Base-by-base conservation (phyloP, 2,797 vertebrate genomes). In the Gephyroberyx darwinii region DNA sequence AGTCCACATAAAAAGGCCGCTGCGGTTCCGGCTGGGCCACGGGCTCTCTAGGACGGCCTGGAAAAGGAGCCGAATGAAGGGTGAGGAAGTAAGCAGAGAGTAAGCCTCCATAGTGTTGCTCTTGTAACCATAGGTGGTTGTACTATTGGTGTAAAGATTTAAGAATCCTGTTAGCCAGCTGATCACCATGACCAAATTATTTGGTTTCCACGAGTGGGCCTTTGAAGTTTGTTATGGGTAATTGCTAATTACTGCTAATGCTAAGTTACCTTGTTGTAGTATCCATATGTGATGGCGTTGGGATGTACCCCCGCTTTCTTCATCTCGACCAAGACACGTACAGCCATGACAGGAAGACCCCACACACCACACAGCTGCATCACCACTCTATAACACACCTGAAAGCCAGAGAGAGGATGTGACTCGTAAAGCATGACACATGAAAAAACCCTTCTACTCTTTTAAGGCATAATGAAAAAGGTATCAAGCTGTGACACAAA, bases 301-400 rank as follows among this genome's bases (percentile, higher is more conserved):
- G 97, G 96, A 14, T 94, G 94, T 65, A 99, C 94, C 69, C 96
- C 96, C 55, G 96, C 96, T 88, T 95, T 96, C 87, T 96, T 98
- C 96, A 99, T 99, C 92, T 99, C 98, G 81, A 97, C 95, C 59
- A 98, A 91, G 67, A 98, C 96, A 84, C 95, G 94, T 59, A 99
- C 98, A 1, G 98, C 98, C 94, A 98, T 93, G 43, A 98, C 96
- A 58, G 98, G 98, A 65, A 97, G 95, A 58, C 94, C 93, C 95
- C 96, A 99, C 68, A 97, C 87, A 12, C 97, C 97, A 67, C 97
- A 98, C 65, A 99, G 95, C 91, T 99, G 97, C 97, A 99, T 98
- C 59, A 99, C 92, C 73, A 98, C 96, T 81, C 97, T 94, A 89
- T 99, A 99, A 87, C 97, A 99, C 66, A 99, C 96, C 98, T 99